Evolutionary conservation across 2,113 vertebrate genomes (phyloP), one percentile per base, ranked within the genome.

Genomic region (Crypturellus undulatus): DNA sequence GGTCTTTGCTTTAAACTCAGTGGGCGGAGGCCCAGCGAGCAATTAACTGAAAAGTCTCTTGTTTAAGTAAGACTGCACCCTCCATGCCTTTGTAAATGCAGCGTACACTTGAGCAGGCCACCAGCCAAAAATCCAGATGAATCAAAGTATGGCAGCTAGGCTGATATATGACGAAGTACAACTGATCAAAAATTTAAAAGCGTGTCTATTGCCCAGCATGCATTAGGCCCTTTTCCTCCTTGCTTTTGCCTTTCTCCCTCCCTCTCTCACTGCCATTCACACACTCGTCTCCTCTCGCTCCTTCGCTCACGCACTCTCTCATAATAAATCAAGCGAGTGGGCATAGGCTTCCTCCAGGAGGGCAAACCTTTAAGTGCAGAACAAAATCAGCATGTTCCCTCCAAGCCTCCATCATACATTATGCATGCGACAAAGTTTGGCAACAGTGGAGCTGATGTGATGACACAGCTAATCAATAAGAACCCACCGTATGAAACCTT

Each of bases 391-490:
- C 97, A 97, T 96, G 97, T 98, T 97, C 97, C 98, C 97, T 98
- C 98, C 98, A 98, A 98, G 97, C 97, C 97, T 98, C 98, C 98
- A 97, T 98, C 98, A 97, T 97, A 98, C 95, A 97, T 97, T 97
- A 98, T 98, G 98, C 98, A 98, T 98, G 98, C 98, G 98, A 98
- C 98, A 98, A 98, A 98, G 97, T 98, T 98, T 98, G 98, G 98
- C 98, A 98, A 98, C 98, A 98, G 98, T 98, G 98, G 97, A 98
- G 98, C 98, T 97, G 97, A 98, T 97, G 98, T 97, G 98, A 98
- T 97, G 97, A 97, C 98, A 97, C 98, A 97, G 98, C 98, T 98
- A 98, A 98, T 98, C 98, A 96, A 97, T 98, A 97, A 97, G 98
- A 98, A 98, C 98, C 98, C 98, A 98, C 97, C 92, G 96, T 97